phyloP scores from a whole-genome alignment of 2,113 vertebrate genomes.

The Alligator sinensis region DNA sequence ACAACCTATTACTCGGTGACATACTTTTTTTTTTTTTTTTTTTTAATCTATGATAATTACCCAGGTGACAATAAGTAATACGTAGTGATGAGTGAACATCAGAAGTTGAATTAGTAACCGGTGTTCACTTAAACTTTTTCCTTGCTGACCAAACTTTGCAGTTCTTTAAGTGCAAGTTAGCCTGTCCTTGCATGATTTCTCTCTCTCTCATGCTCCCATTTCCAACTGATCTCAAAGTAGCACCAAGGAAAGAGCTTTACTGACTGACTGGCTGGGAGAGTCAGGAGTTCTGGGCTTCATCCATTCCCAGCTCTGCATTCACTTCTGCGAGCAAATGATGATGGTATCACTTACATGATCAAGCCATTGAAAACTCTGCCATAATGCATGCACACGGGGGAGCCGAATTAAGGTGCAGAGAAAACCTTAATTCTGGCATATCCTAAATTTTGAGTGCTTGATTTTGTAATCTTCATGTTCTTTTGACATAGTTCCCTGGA shows the following conservation, averaged over 20 bases:
- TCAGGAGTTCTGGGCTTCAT: background rate
- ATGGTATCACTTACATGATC: background rate
- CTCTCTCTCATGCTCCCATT: background rate
- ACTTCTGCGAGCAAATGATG: background rate
- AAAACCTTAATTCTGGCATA: conserved; percentile 13
- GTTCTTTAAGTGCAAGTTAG: background rate
- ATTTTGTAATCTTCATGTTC: accelerated
- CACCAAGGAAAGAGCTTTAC: accelerated
- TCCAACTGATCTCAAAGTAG: background rate
- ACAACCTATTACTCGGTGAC: background rate
- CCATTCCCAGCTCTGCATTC: accelerated
- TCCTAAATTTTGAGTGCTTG: background rate
- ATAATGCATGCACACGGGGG: background rate
- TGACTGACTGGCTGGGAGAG: background rate
- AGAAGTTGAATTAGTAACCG: background rate
- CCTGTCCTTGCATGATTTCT: background rate
- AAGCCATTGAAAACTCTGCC: background rate
- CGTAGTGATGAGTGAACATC: background rate
- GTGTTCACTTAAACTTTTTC: background rate
- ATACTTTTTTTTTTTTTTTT: background rate
- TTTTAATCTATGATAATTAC: too few relatives aligned
- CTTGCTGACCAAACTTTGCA: conserved; percentile 29
- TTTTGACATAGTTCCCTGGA: background rate
- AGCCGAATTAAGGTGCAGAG: background rate
- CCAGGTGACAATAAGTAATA: background rate